phyloP scores from a whole-genome alignment of 2,113 vertebrate genomes.

The Tyto alba region DNA sequence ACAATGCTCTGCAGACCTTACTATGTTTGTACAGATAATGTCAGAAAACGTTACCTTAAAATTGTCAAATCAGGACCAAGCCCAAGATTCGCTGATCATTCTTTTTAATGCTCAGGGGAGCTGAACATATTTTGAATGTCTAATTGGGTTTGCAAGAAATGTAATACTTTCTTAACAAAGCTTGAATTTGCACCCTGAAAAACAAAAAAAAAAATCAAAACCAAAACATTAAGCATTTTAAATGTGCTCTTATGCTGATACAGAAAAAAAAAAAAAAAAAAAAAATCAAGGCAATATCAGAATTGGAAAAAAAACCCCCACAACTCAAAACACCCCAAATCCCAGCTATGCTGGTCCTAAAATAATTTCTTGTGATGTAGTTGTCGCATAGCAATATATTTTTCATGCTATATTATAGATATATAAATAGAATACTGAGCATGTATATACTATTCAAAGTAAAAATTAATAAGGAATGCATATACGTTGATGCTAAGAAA shows the following conservation, averaged over 20 bases:
- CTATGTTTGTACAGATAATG: neutral
- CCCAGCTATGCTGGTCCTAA: neutral
- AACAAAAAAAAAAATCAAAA: too few relatives aligned
- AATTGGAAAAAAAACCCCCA: neutral
- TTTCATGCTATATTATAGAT: neutral
- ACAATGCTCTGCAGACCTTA: neutral
- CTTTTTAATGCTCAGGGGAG: neutral
- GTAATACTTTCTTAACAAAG: neutral
- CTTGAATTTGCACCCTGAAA: neutral
- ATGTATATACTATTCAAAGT: neutral
- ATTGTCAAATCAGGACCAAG: neutral
- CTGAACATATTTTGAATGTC: neutral
- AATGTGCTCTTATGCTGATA: neutral
- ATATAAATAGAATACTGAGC: neutral
- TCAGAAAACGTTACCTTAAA: neutral
- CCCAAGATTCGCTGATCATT: neutral
- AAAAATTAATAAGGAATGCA: neutral
- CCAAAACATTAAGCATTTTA: neutral
- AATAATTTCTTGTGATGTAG: neutral
- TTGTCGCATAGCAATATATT: neutral
- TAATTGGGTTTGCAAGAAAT: neutral
- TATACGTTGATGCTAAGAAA: neutral
- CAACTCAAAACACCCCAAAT: too few relatives aligned
- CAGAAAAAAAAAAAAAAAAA: neutral
- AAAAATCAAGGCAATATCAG: neutral